Percentiles rank a stretch among this genome's conserved stretches.
phyloP scores from a whole-genome alignment of 2,888 invertebrate genomes.

The Latrodectus elegans region DNA sequence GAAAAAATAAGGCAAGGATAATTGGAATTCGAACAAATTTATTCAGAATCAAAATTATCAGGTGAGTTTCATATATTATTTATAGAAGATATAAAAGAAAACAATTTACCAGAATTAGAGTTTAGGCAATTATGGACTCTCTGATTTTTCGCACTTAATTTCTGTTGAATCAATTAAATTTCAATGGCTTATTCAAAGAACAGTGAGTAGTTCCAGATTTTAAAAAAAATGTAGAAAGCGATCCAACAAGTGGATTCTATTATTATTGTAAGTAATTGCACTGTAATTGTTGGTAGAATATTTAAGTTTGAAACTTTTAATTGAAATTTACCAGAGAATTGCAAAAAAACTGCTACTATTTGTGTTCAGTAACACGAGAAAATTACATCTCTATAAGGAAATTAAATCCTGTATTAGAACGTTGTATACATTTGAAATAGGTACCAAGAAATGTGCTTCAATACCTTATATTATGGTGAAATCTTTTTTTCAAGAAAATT shows the following conservation, averaged over 20 bases:
- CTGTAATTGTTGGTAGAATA: too few species aligned
- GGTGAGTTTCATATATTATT: too few species aligned
- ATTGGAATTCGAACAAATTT: not conserved
- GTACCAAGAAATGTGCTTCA: too few species aligned
- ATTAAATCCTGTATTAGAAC: too few species aligned
- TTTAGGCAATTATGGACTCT: slow-evolving; percentile 72
- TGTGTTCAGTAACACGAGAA: not conserved
- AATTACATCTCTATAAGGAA: not conserved
- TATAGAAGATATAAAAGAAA: too few species aligned
- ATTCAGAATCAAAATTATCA: not conserved
- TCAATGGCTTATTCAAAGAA: slow-evolving; percentile 17
- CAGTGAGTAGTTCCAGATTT: slow-evolving; percentile 69
- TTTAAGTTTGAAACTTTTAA: too few species aligned
- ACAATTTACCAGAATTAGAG: not conserved
- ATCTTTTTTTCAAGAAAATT: not conserved
- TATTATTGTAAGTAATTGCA: too few species aligned
- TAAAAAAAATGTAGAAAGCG: slow-evolving; percentile 14
- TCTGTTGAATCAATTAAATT: slow-evolving; percentile 70
- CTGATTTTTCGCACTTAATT: slow-evolving; percentile 72
- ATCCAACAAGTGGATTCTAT: not conserved
- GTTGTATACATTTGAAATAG: too few species aligned
- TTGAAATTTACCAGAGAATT: too few species aligned
- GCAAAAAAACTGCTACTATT: too few species aligned
- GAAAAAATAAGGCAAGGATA: not conserved
- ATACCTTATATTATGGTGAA: not conserved